phyloP scores from a whole-genome alignment of 2,113 vertebrate genomes.

The Vulpes lagopus region DNA sequence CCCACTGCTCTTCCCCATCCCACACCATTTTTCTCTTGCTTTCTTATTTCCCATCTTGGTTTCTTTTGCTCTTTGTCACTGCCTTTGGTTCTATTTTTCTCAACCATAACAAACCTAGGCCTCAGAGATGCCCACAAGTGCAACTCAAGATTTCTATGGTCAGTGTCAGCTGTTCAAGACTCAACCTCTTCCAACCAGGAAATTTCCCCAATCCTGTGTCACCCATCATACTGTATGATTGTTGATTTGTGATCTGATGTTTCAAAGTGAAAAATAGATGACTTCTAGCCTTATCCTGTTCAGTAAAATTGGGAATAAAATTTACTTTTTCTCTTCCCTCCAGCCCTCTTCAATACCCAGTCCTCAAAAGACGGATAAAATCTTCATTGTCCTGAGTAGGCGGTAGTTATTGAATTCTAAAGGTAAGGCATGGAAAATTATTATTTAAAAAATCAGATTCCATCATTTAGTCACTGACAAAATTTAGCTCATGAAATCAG shows the following conservation, averaged over 20 bases:
- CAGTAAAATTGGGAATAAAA: slow-evolving; percentile 57
- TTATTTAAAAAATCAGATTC: slow-evolving; percentile 62
- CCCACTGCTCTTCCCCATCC: neutral
- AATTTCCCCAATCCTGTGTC: neutral
- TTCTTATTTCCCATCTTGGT: slow-evolving; percentile 52
- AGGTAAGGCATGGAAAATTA: neutral
- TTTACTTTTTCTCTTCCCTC: slow-evolving; percentile 50
- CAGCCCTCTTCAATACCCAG: neutral
- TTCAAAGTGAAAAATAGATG: slow-evolving; percentile 19
- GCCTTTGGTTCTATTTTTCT: slow-evolving; percentile 47
- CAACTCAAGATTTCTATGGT: slow-evolving; percentile 25
- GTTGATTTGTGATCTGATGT: slow-evolving; percentile 35
- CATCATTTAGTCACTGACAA: slow-evolving; percentile 39
- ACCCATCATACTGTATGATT: neutral
- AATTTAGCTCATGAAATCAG: neutral
- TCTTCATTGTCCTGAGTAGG: slow-evolving; percentile 6
- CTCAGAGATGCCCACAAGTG: neutral
- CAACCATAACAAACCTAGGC: slow-evolving; percentile 28
- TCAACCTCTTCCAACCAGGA: neutral
- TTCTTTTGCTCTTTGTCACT: slow-evolving; percentile 41
- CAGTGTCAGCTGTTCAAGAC: neutral
- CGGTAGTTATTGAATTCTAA: neutral
- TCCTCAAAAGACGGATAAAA: slow-evolving; percentile 60
- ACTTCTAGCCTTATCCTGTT: slow-evolving; percentile 3
- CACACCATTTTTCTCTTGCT: slow-evolving; percentile 38